phyloP scores from a whole-genome alignment of 2,888 invertebrate species.

The Athalia circularis region DNA sequence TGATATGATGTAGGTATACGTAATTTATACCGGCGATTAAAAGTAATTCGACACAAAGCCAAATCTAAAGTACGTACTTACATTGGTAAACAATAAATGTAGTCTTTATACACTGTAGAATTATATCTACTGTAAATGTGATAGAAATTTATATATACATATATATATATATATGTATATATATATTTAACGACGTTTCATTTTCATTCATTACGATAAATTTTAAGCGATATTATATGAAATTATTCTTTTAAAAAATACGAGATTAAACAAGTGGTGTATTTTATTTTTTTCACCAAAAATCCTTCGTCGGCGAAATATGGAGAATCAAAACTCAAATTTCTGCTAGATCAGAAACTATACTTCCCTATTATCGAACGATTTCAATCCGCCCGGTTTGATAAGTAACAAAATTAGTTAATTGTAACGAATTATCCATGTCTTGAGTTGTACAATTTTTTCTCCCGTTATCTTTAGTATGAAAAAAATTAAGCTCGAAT shows the following conservation, averaged over 20 bases:
- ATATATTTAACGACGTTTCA: neutral
- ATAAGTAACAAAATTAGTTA: no score
- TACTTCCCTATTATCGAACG: no score
- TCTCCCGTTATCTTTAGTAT: no score
- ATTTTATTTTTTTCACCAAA: neutral
- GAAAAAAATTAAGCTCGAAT: no score
- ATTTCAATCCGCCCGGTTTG: no score
- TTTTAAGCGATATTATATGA: neutral
- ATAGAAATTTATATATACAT: constrained; percentile 6
- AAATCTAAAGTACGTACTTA: constrained; percentile 2
- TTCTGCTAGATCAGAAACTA: neutral
- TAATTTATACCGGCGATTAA: constrained; percentile 12
- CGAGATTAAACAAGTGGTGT: neutral
- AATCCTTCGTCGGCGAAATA: neutral
- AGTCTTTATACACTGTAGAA: neutral
- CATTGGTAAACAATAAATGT: neutral
- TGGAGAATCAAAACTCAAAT: neutral
- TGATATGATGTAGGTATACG: neutral
- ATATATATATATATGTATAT: neutral
- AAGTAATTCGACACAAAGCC: constrained; percentile 27
- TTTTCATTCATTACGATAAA: constrained; percentile 10
- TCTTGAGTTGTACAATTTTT: no score
- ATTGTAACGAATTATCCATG: no score
- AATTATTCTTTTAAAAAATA: neutral
- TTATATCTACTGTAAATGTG: constrained; percentile 14